Evolutionary conservation across 1,140 invertebrate genomes (phyloP).

Genomic region (Drosophila subobscura): DNA sequence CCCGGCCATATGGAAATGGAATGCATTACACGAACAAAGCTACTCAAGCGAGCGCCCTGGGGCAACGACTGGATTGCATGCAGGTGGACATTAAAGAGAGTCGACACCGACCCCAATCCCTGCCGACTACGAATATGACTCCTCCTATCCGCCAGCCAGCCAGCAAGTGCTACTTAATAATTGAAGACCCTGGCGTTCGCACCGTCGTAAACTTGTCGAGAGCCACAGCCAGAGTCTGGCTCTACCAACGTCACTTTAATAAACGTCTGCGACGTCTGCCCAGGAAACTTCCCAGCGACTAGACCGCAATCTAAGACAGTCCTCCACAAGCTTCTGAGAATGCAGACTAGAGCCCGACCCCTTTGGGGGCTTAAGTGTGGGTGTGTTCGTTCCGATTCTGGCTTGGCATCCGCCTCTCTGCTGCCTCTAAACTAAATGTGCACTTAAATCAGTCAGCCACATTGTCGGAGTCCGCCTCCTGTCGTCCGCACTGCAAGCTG

Average conservation of each 20-base stretch:
- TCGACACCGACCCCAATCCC: not conserved
- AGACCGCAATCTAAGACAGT: constrained; percentile 46
- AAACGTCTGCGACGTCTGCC: constrained; percentile 51
- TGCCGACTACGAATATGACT: no score
- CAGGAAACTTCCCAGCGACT: constrained; percentile 47
- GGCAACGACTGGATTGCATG: constrained; percentile 68
- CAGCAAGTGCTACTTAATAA: constrained; percentile 49
- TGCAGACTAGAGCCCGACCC: constrained; percentile 13
- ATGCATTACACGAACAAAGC: constrained; percentile 33
- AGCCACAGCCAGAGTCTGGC: constrained; percentile 26
- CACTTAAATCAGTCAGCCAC: constrained; percentile 53
- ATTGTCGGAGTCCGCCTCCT: constrained; percentile 49
- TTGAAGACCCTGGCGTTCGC: constrained; percentile 41
- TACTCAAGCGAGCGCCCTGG: constrained; percentile 44
- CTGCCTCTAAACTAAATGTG: constrained; percentile 34
- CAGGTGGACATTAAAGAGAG: constrained; percentile 58
- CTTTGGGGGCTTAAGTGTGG: constrained; percentile 22
- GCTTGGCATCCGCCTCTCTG: not conserved
- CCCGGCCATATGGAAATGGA: constrained; percentile 17
- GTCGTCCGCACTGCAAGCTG: constrained; percentile 39
- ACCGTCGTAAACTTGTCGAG: constrained; percentile 38
- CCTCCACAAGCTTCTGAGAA: not conserved
- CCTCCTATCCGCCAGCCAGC: no score
- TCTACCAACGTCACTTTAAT: constrained; percentile 35
- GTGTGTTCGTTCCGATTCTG: constrained; percentile 30